Evolutionary conservation across 2,113 vertebrate species (phyloP), one percentile per base, ranked within the genome.

Genomic region (Charadrius vociferus): DNA sequence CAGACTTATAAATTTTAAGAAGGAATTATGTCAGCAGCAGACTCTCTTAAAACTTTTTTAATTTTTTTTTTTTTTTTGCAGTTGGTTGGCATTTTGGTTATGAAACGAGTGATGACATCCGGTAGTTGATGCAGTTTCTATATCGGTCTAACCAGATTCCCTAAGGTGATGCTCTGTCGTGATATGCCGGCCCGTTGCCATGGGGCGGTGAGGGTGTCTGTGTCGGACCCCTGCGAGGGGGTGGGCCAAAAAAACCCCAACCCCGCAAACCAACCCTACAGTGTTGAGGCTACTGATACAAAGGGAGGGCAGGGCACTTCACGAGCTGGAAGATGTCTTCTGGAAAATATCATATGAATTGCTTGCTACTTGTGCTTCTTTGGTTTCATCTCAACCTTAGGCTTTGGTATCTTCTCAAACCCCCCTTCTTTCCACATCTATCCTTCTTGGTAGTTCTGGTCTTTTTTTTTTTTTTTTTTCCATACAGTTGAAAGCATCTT

Each of bases 151-250:
- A 58, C 6, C 37, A 12, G 14, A 5, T 49, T 37, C 62, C 34
- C 45, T 19, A 6, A 18, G 65, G 49, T 50, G 39, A 30, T 0
- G 6, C 0, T 3, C 32, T 30, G 68, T 34, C 41, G 45, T 5
- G 29, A 10, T 43, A 34, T 49, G 39, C 21, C 3, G 2, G 9
- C 66, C 50, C 2, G 2, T 16, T 71, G 24, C 36, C 8, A 2
- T 0, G 1, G 20, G 49, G 37, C n/a, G 43, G 56, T 65, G 49
- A 37, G 2, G 12, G n/a, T 55, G 30, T 21, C 52, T 9, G 8
- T 7, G 16, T 12, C 2, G 0, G 39, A 47, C 11, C 32, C 56
- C 52, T 0, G 1, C 0, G 2, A 50, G 20, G 34, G 34, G 36
- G 6, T 29, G 49, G 36, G 36, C 15, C 8, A 11, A 10, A 24